A percentile compares a stretch with the other conserved stretches of the same genome.
Evolutionary conservation across 2,888 invertebrate species (phyloP).

Genomic region (Lasioglossum vierecki): DNA sequence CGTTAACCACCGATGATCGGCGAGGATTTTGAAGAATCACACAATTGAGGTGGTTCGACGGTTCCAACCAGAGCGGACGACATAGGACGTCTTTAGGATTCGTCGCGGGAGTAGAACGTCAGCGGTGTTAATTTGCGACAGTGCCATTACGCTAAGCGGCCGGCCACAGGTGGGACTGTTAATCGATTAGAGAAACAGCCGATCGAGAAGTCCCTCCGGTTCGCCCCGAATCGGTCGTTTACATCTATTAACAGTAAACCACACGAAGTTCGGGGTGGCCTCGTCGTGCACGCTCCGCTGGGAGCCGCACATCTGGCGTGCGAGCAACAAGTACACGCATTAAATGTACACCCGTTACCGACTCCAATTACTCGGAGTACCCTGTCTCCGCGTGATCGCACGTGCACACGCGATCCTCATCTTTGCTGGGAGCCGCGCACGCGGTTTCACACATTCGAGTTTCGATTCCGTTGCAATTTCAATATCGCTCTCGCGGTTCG

Average conservation of each 20-base stretch:
- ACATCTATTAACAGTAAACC: conserved; percentile 73
- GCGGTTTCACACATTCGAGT: conserved; percentile 3
- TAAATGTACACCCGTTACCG: conserved; percentile 69
- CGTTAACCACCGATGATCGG: background rate
- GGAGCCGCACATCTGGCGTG: conserved; percentile 74
- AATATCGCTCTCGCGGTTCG: background rate
- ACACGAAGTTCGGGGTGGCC: conserved; percentile 69
- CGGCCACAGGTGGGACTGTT: conserved; percentile 34
- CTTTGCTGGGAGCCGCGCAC: conserved; percentile 10
- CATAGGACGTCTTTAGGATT: background rate
- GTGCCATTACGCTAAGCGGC: conserved; percentile 3
- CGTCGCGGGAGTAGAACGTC: background rate
- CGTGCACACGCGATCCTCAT: conserved; percentile 38
- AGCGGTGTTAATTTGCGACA: conserved; percentile 7
- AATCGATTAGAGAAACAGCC: conserved; percentile 45
- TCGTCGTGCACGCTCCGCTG: conserved; percentile 55
- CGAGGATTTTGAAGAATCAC: background rate
- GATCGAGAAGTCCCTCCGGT: conserved; percentile 27
- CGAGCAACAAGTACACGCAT: conserved; percentile 78
- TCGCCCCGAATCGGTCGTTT: conserved; percentile 63
- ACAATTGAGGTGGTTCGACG: background rate
- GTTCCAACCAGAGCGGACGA: background rate
- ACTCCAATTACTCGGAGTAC: conserved; percentile 73
- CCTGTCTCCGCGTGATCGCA: conserved; percentile 31
- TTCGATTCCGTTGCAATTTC: conserved; percentile 31